phyloP scores from a whole-genome alignment of 2,888 invertebrate species.

The Stenurella melanura region DNA sequence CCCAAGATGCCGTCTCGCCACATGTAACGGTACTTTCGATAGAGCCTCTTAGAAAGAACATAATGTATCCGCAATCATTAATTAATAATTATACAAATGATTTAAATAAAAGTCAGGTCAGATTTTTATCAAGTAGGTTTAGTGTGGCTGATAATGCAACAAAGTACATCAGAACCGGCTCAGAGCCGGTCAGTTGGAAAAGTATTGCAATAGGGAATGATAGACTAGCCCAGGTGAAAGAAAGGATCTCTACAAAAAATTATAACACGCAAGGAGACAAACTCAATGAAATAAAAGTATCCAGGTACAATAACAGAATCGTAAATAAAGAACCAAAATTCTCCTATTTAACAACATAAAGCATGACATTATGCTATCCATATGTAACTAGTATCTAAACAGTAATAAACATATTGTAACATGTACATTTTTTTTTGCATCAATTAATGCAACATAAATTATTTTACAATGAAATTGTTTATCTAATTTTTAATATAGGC shows the following conservation, averaged over 20 bases:
- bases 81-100: not conserved
- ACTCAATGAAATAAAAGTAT: conserved; percentile 57
- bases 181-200: conserved; percentile 12
- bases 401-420: not conserved
- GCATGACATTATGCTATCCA: not conserved
- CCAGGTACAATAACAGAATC: conserved; percentile 35
- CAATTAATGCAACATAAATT: too few species aligned
- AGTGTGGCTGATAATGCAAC: not conserved
- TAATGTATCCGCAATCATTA: conserved; percentile 23
- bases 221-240: conserved; percentile 11
- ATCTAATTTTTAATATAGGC: too few species aligned
- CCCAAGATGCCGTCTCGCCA: not conserved
- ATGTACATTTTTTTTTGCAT: not conserved
- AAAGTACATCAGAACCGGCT: not conserved
- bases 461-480: too few species aligned
- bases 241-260: conserved; percentile 3
- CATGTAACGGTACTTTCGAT: not conserved
- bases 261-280: conserved; percentile 56
- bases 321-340: conserved; percentile 1
- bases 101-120: conserved; percentile 27
- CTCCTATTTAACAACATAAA: conserved; percentile 10
- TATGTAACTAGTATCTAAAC: not conserved
- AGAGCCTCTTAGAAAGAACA: not conserved
- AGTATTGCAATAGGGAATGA: not conserved
- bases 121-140: conserved; percentile 25